Evolutionary conservation across 2,888 invertebrate genomes (phyloP).

Genomic region (Steinernema carpocapsae): DNA sequence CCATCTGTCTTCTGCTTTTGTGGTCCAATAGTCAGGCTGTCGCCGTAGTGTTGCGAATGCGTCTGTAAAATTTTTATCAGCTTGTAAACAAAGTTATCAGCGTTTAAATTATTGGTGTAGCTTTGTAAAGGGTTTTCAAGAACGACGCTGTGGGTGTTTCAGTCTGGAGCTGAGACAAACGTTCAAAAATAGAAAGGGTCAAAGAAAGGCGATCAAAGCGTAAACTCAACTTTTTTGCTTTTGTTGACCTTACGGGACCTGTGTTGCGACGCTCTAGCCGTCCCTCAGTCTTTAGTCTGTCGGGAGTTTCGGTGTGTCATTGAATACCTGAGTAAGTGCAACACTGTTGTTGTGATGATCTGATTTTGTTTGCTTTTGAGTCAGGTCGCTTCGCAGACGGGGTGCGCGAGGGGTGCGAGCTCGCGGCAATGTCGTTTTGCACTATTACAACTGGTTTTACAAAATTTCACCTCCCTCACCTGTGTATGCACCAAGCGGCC

Average conservation of each 20-base stretch:
- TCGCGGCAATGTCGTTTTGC: conserved; percentile 34
- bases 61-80: conserved; percentile 29
- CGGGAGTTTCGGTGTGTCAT: conserved; percentile 6
- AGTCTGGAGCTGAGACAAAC: neutral
- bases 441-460: conserved; percentile 35
- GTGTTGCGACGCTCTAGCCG: neutral
- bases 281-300: conserved; percentile 19
- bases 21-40: neutral
- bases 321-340: conserved; percentile 35
- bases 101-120: neutral
- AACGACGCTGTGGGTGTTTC: neutral
- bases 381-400: conserved; percentile 34
- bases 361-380: conserved; percentile 35
- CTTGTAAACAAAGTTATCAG: conserved; percentile 28
- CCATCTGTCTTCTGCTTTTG: neutral
- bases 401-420: conserved; percentile 4
- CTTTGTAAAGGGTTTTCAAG: neutral
- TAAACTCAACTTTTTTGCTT: conserved; percentile 19
- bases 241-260: conserved; percentile 20
- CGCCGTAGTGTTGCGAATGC: conserved; percentile 20
- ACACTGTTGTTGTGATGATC: conserved; percentile 35
- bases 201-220: neutral
- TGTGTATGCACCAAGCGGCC: conserved; percentile 28
- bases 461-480: conserved; percentile 35
- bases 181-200: neutral